Evolutionary conservation across 1,140 invertebrate genomes (phyloP).

Genomic region (Zaprionus tsacasi): DNA sequence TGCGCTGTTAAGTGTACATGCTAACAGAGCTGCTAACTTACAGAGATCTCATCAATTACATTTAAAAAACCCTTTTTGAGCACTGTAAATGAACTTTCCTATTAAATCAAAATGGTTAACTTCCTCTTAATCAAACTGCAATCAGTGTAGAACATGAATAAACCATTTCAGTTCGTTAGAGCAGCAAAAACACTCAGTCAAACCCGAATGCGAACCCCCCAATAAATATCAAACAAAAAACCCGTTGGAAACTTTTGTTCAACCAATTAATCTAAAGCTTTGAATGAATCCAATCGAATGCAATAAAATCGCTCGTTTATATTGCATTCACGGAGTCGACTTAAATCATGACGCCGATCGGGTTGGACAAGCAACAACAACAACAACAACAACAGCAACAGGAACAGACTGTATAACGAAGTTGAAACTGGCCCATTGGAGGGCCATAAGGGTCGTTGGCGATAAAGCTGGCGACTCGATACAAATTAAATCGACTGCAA

Average conservation of each 20-base stretch:
- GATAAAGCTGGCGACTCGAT: constrained; percentile 47
- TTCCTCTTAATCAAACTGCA: too few species aligned
- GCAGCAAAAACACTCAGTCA: not conserved
- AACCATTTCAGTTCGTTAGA: not conserved
- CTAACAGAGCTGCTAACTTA: too few species aligned
- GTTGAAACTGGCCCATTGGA: constrained; percentile 23
- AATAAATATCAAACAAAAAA: constrained; percentile 4
- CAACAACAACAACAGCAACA: not conserved
- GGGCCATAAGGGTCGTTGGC: not conserved
- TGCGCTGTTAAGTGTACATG: too few species aligned
- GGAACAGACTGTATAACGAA: constrained; percentile 28
- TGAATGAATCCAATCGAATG: constrained; percentile 25
- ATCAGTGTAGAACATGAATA: too few species aligned
- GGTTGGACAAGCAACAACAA: constrained; percentile 10
- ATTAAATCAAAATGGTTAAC: too few species aligned
- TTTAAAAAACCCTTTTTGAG: too few species aligned
- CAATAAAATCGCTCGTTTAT: constrained; percentile 17
- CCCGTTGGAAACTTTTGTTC: not conserved
- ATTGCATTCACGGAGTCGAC: constrained; percentile 10
- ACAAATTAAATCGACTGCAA: constrained; percentile 82
- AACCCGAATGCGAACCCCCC: not conserved
- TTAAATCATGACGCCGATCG: constrained; percentile 45
- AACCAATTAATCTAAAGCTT: constrained; percentile 48
- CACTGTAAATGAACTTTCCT: too few species aligned
- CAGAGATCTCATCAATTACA: too few species aligned